A percentile compares a stretch with the other conserved stretches of the same genome.
These are phyloP conservation scores for Muntiacus reevesi DNA, from an alignment of 2,113 vertebrate species.

Conservation along the genomic window DNA sequence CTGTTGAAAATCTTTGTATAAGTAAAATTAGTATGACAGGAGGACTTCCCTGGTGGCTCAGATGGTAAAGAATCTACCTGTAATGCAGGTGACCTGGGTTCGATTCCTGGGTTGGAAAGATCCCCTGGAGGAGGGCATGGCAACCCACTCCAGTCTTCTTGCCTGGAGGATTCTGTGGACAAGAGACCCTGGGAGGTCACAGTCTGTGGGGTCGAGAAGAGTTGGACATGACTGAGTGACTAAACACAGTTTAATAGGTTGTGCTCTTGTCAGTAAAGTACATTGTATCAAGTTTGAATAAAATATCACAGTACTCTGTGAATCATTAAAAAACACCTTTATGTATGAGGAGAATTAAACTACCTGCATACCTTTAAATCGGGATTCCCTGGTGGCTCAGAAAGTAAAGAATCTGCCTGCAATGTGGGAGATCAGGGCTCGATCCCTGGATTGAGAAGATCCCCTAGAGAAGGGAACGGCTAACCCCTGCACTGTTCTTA, in stretches of 20 bases:
- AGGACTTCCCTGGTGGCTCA: not conserved
- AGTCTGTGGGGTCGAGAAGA: not conserved
- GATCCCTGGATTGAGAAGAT: not conserved
- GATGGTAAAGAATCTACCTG: not conserved
- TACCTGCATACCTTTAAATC: not conserved
- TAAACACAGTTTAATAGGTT: not conserved
- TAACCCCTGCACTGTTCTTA: not conserved
- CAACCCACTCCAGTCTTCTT: not conserved
- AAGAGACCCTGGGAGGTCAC: not conserved
- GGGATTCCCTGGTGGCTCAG: not conserved
- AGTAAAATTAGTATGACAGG: not conserved
- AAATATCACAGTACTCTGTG: not conserved
- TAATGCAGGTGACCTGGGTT: not conserved
- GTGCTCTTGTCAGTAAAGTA: not conserved
- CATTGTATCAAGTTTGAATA: not conserved
- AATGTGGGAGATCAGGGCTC: not conserved
- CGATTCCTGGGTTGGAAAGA: not conserved
- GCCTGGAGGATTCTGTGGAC: not conserved
- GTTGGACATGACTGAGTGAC: not conserved
- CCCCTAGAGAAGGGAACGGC: not conserved
- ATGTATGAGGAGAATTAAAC: conserved; percentile 34
- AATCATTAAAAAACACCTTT: conserved; percentile 1
- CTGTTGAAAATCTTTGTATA: conserved; percentile 3
- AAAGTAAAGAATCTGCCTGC: not conserved
- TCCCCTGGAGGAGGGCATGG: not conserved